phyloP scores from a whole-genome alignment of 2,888 invertebrate genomes.

The Tinea trinotella region DNA sequence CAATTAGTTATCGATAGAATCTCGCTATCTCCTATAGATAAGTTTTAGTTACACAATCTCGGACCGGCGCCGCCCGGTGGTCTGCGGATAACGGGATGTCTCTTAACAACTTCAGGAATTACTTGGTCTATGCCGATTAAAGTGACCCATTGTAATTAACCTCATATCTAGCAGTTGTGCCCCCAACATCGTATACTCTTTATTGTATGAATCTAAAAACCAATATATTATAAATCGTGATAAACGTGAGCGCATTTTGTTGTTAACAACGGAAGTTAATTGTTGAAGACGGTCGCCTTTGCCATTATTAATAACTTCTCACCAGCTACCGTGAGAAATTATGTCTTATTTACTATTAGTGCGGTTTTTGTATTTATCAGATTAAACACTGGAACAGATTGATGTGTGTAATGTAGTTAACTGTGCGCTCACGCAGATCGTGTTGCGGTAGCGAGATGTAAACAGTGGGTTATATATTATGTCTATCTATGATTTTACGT shows the following conservation, averaged over 20 bases:
- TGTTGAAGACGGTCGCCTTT: constrained; percentile 37
- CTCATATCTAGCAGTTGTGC: background rate
- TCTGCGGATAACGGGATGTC: constrained; percentile 25
- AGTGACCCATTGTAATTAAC: constrained; percentile 14
- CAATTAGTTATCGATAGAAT: constrained; percentile 26
- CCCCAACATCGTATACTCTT: background rate
- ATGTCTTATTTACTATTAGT: constrained; percentile 10
- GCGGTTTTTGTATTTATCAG: constrained; percentile 40
- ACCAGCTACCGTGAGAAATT: constrained; percentile 18
- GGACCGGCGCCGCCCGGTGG: constrained; percentile 24
- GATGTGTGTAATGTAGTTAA: constrained; percentile 30
- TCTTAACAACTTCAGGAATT: background rate
- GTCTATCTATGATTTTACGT: too few species aligned
- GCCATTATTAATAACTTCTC: constrained; percentile 21
- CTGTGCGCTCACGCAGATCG: constrained; percentile 18
- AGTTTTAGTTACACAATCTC: constrained; percentile 24
- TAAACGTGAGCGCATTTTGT: constrained; percentile 36
- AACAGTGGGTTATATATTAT: background rate
- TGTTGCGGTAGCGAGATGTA: constrained; percentile 13
- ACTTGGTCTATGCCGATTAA: background rate
- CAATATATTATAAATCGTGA: background rate
- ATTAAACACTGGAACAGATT: constrained; percentile 37
- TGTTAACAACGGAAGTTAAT: constrained; percentile 50
- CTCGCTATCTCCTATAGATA: constrained; percentile 18
- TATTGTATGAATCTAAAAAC: background rate